phyloP scores from a whole-genome alignment of 1,140 invertebrate genomes.

The Lepidostoma basale region DNA sequence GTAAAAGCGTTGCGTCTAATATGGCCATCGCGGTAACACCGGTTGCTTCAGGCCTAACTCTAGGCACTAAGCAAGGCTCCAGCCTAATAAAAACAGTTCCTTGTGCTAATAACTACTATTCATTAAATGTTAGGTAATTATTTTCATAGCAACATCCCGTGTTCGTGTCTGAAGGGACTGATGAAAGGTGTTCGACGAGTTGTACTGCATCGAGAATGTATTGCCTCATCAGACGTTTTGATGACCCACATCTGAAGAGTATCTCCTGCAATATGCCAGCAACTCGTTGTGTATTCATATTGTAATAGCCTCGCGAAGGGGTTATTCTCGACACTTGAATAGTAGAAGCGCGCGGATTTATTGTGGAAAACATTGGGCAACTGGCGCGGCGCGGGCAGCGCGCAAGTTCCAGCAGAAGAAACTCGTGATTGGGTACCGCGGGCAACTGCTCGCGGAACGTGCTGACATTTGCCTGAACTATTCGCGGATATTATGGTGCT shows the following conservation, averaged over 20 bases:
- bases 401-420: too few species aligned
- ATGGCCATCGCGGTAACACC: too few species aligned
- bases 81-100: too few species aligned
- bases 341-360: too few species aligned
- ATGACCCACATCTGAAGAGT: slow-evolving; percentile 3
- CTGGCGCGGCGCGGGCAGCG: not conserved
- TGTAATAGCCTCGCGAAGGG: not conserved
- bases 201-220: not conserved
- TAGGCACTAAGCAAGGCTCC: too few species aligned
- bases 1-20: too few species aligned
- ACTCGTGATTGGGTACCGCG: too few species aligned
- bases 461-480: not conserved
- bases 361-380: too few species aligned
- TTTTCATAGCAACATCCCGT: too few species aligned
- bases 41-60: too few species aligned
- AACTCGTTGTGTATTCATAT: slow-evolving; percentile 6
- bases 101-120: too few species aligned
- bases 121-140: not conserved
- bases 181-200: not conserved
- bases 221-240: not conserved
- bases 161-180: not conserved
- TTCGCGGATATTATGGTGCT: not conserved
- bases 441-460: not conserved
- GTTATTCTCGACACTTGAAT: too few species aligned
- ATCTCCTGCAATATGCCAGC: slow-evolving; percentile 10